A percentile compares a stretch with the other conserved stretches of the same genome.
Conservation (phyloP, 2,888 invertebrate species). For the Xestia ashworthii region DNA sequence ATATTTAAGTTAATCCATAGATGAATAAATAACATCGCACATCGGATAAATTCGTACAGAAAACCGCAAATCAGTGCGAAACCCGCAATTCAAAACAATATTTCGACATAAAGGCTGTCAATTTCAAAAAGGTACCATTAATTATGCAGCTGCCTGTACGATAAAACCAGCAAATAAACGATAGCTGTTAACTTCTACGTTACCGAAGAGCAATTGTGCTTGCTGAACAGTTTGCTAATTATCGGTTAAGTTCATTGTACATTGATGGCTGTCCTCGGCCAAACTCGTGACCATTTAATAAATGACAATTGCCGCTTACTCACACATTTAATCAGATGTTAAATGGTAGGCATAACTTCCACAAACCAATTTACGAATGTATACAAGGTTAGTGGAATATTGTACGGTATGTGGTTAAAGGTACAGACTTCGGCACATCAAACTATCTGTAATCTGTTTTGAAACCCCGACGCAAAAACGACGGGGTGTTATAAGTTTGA, state of each 20-base stretch:
- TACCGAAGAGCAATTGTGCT: conserved; percentile 29
- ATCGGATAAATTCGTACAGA: neutral
- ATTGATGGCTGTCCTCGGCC: conserved; percentile 15
- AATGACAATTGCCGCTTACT: conserved; percentile 71
- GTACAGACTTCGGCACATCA: no score
- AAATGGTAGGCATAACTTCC: conserved; percentile 57
- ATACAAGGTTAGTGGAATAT: conserved; percentile 34
- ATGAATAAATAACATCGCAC: neutral
- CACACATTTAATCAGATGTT: conserved; percentile 64
- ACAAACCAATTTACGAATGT: conserved; percentile 52
- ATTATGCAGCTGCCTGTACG: neutral
- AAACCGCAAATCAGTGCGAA: neutral
- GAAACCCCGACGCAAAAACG: no score
- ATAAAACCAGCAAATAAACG: neutral
- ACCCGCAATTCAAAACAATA: neutral
- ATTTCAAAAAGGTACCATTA: neutral
- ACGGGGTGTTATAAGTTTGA: no score
- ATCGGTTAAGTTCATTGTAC: conserved; percentile 25
- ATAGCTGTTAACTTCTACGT: conserved; percentile 5
- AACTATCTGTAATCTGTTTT: no score
- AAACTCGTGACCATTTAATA: conserved; percentile 74
- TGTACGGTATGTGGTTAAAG: neutral
- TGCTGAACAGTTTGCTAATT: conserved; percentile 37
- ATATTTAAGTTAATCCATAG: neutral
- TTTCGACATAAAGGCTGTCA: neutral